Base-by-base conservation (phyloP, 2,797 vertebrate genomes). In the Epinephelus awoara region DNA sequence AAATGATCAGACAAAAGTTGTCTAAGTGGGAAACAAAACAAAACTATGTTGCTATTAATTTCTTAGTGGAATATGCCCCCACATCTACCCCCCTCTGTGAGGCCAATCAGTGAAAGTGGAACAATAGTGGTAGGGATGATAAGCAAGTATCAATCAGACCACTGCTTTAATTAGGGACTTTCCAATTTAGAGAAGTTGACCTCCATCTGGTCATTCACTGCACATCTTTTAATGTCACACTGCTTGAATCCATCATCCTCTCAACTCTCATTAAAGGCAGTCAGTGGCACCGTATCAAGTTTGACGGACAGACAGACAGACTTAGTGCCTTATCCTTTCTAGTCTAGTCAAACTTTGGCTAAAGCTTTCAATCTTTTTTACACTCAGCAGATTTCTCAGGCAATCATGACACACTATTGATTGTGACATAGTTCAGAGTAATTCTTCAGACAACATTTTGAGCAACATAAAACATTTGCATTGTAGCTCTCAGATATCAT, bases 241-340 rank as follows among this genome's bases (percentile, higher is more conserved):
- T 12, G 38, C 70, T 69, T 47, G 21, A 72, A 63, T 71, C 44
- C 50, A 51, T 57, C 17, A 57, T 57, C n/a, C 63, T 72, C 12
- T 50, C 42, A 57, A 25, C 40, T 57, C 38, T 58, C 27, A 54
- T 65, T 67, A 65, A 29, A 63, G 15, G 21, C 34, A 62, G 29
- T 63, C 74, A 67, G 65, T 50, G 42, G 49, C 44, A 62, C 59
- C 21, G 40, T 29, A 7, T 50, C 29, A 67, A 34, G 51, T 57
- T 21, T 55, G 67, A 63, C 49, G 61, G 40, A 50, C 34, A 56
- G 51, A 42, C 40, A 42, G 40, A 42, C 23, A 34, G 46, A 57
- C 58, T 15, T 21, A 27, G 40, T 8, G 57, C 21, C 42, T 9
- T 8, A 18, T 52, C 27, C 64, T 12, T 40, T 6, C 10, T 3